These are phyloP conservation scores for Metellina segmentata DNA, from an alignment of 2,888 invertebrate genomes.

Conservation along the genomic window DNA sequence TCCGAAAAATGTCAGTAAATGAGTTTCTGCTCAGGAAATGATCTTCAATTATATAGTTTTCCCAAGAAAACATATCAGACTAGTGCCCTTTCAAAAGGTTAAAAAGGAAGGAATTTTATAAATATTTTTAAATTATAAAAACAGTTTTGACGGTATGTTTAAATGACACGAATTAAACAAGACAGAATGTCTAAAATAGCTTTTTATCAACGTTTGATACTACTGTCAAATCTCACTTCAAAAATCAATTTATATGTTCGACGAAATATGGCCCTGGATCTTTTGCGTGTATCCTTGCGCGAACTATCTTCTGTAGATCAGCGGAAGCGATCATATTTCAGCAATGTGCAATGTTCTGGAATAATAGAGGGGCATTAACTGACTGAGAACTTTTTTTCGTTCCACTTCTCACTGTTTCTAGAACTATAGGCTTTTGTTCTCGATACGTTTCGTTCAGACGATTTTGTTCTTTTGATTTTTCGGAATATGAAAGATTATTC, in stretches of 20 bases:
- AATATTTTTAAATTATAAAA: too few relatives aligned
- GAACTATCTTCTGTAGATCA: constrained; percentile 49
- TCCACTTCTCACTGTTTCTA: constrained; percentile 48
- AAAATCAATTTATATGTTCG: constrained; percentile 28
- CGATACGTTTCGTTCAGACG: constrained; percentile 57
- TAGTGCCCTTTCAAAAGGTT: too few relatives aligned
- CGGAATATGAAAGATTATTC: constrained; percentile 71
- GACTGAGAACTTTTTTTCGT: constrained; percentile 47
- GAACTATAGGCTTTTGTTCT: constrained; percentile 61
- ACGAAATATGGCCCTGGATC: constrained; percentile 21
- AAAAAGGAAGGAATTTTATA: too few relatives aligned
- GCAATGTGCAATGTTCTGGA: constrained; percentile 70
- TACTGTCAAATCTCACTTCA: not conserved
- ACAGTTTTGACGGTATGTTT: too few relatives aligned
- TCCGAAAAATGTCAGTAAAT: too few relatives aligned
- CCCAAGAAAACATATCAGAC: too few relatives aligned
- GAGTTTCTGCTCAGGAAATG: too few relatives aligned
- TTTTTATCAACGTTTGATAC: not conserved
- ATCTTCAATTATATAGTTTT: too few relatives aligned
- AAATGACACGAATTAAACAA: too few relatives aligned
- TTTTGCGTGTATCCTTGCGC: not conserved
- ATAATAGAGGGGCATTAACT: constrained; percentile 74
- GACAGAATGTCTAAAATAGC: too few relatives aligned
- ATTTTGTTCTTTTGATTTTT: constrained; percentile 57
- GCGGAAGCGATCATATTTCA: constrained; percentile 71